A percentile compares a stretch with the other conserved stretches of the same genome.
Conservation (phyloP, 2,888 invertebrate genomes). For the Phorcus lineatus region DNA sequence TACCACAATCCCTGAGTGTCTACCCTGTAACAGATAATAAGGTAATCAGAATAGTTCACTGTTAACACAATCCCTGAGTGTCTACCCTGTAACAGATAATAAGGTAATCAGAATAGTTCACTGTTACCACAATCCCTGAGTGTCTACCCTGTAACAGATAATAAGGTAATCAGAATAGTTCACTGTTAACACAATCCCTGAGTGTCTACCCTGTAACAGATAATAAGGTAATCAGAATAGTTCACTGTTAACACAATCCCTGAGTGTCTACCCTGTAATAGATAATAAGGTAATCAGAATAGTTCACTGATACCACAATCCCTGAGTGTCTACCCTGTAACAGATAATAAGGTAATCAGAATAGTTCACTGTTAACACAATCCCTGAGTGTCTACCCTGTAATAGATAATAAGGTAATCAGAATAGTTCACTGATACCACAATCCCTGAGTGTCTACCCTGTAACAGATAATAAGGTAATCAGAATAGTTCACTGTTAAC, state of each 20-base stretch:
- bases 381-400: not conserved
- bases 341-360: not conserved
- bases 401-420: not conserved
- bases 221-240: not conserved
- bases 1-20: too few species aligned
- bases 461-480: not conserved
- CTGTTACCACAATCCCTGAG: not conserved
- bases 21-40: not conserved
- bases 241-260: too few species aligned
- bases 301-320: too few species aligned
- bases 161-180: not conserved
- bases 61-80: too few species aligned
- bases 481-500: not conserved
- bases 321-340: too few species aligned
- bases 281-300: not conserved
- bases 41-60: not conserved
- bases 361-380: not conserved
- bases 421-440: not conserved
- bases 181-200: too few species aligned
- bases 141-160: not conserved
- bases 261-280: too few species aligned
- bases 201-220: not conserved
- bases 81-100: not conserved
- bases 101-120: not conserved
- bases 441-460: too few species aligned